Conservation (phyloP, 2,113 vertebrate genomes). For the Chloebia gouldiae region DNA sequence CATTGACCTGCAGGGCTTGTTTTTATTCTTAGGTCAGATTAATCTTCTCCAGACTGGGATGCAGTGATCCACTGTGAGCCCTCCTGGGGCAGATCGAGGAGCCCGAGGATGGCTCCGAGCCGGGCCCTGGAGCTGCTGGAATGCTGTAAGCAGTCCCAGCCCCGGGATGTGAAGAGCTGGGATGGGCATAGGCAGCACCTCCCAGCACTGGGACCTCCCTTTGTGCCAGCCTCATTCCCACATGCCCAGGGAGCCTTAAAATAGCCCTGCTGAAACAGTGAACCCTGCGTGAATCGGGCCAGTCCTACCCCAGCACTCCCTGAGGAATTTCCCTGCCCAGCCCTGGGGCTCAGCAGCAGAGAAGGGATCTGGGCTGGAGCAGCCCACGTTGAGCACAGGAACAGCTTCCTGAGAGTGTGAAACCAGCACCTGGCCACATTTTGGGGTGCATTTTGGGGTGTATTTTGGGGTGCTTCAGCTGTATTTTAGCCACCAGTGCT, state of each 20-base stretch:
- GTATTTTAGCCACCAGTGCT: not conserved
- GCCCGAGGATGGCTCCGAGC: fast-evolving
- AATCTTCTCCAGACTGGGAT: not conserved
- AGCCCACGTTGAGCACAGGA: not conserved
- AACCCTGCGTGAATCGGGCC: not conserved
- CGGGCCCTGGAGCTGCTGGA: not conserved
- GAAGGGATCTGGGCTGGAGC: not conserved
- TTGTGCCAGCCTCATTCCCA: not conserved
- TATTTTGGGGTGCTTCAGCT: not conserved
- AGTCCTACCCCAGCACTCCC: not conserved
- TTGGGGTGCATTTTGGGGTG: not conserved
- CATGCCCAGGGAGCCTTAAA: not conserved
- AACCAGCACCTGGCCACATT: not conserved
- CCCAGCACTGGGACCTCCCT: not conserved
- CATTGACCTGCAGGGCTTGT: not conserved
- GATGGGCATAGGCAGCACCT: not conserved
- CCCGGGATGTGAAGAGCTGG: fast-evolving
- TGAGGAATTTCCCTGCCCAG: fast-evolving
- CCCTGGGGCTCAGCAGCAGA: not conserved
- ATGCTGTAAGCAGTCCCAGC: not conserved
- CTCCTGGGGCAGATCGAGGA: fast-evolving
- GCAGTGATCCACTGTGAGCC: not conserved
- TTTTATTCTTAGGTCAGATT: constrained; percentile 5
- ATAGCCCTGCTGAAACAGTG: not conserved
- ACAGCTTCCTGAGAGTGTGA: not conserved